phyloP scores from a whole-genome alignment of 2,797 vertebrate genomes.

The Lerista edwardsae region DNA sequence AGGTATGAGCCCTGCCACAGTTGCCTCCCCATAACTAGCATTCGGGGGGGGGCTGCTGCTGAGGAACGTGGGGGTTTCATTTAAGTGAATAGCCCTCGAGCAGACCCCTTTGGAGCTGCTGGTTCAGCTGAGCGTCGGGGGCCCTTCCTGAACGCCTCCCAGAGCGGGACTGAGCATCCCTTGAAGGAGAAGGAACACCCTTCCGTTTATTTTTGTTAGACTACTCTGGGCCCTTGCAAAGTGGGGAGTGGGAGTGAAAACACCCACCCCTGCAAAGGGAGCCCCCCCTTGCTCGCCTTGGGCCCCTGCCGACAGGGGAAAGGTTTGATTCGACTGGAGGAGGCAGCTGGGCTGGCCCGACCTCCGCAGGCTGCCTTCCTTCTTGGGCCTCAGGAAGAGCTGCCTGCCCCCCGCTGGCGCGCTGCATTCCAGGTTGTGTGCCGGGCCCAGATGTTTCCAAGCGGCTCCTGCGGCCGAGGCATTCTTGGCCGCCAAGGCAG shows the following conservation, averaged over 20 bases:
- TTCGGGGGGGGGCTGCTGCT: no score
- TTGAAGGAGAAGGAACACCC: no score
- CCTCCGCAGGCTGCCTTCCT: conserved; percentile 71
- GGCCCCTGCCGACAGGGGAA: conserved; percentile 59
- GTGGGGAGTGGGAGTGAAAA: conserved; percentile 48
- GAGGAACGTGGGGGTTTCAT: neutral
- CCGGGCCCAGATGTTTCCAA: conserved; percentile 79
- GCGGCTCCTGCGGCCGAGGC: conserved; percentile 56
- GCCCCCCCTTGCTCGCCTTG: conserved; percentile 31
- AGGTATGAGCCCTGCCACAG: neutral
- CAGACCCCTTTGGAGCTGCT: no score
- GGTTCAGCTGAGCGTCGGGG: no score
- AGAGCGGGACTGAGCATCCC: no score
- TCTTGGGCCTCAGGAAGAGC: conserved; percentile 58
- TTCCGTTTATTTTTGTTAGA: no score
- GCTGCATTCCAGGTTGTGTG: conserved; percentile 74
- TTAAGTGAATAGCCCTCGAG: no score
- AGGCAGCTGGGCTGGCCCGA: conserved; percentile 72
- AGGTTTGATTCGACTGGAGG: conserved; percentile 72
- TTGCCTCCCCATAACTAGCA: no score
- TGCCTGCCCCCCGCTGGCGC: conserved; percentile 62
- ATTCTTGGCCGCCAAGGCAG: conserved; percentile 47
- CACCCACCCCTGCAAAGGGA: conserved; percentile 29
- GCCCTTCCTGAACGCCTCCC: no score
- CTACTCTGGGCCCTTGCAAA: no score